Evolutionary conservation across 2,888 invertebrate genomes (phyloP), one percentile per base, ranked within the genome.

Genomic region (Hirtodrosophila histrioides): DNA sequence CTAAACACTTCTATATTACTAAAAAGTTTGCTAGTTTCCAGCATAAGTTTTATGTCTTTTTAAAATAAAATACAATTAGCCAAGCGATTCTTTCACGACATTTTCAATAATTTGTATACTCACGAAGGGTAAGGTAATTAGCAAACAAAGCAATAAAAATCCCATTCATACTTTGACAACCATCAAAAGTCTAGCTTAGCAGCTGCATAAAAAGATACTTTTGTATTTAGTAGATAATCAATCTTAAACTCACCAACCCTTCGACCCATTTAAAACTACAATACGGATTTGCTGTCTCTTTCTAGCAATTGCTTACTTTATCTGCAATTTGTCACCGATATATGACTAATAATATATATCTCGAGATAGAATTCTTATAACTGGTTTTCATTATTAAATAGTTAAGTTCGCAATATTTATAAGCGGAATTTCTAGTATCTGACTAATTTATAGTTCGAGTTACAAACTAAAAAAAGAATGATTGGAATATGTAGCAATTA

Each of bases 91-190:
- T 36, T 36, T 36, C 36, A 36, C 36, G 36, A 31, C 2, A 23
- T 11, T 43, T 12, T 23, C 4, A 5, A 39, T 11, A 24, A 8
- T 37, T 10, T 11, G 37, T 11, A 11, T 11, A 11, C 9, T 10
- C 24, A 62, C 37, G 37, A 43, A 3, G 29, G 9, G 44, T 35
- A 45, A 31, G 9, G 44, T 35, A 45, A 31, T 40, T 41, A 36
- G 35, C 36, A 50, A 45, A 41, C 49, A 45, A 69, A 37, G 50
- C 29, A 35, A 29, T 39, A 33, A 11, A 23, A 44, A 40, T 17
- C 17, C n/a, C 31, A 31, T 31, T 27, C 11, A 23, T 33, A 11
- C 11, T 9, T 39, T 4, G n/a, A 29, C 36, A 11, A 11, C 4
- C 11, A 36, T n/a, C 36, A 36, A 36, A 36, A 9, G 27, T 27